phyloP scores from a whole-genome alignment of 92 coral and sea anemone genomes.

The Paramuricea clavata region DNA sequence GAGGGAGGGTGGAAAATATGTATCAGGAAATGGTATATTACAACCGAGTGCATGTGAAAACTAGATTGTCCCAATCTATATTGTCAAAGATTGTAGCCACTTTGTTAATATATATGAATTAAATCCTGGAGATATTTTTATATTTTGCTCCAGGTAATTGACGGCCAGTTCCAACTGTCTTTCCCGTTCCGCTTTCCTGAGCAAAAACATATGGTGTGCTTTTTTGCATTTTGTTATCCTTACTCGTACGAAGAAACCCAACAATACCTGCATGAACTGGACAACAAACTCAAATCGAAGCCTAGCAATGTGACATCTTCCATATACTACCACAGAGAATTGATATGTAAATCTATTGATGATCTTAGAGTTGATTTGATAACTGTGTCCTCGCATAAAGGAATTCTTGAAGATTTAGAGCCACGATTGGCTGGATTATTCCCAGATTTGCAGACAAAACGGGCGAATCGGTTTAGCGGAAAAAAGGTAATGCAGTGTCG shows the following conservation, averaged over 20 bases:
- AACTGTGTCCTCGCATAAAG: slow-evolving; percentile 86
- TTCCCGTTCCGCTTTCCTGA: slow-evolving; percentile 95
- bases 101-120: too few relatives aligned
- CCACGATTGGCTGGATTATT: slow-evolving; percentile 76
- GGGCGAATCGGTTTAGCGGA: slow-evolving; percentile 83
- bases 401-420: slow-evolving; percentile 79
- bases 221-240: slow-evolving; percentile 97
- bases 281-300: slow-evolving; percentile 36
- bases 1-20: too few relatives aligned
- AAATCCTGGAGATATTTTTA: too few relatives aligned
- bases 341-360: slow-evolving; percentile 86
- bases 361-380: slow-evolving; percentile 87
- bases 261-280: slow-evolving; percentile 75
- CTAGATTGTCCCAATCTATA: too few relatives aligned
- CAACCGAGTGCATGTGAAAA: too few relatives aligned
- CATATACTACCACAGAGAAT: slow-evolving; percentile 84
- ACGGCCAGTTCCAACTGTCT: slow-evolving; percentile 93
- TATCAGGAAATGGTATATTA: too few relatives aligned
- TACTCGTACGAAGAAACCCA: slow-evolving; percentile 92
- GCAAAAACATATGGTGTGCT: slow-evolving; percentile 77
- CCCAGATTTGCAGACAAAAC: slow-evolving; percentile 77
- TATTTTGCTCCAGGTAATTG: slow-evolving; percentile 73
- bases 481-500: slow-evolving; percentile 79
- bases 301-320: not conserved
- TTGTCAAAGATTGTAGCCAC: too few relatives aligned